Evolutionary conservation across 1,140 invertebrate species (phyloP), one percentile per base, ranked within the genome.

Genomic region (Pseudomyrmex dendroicus): DNA sequence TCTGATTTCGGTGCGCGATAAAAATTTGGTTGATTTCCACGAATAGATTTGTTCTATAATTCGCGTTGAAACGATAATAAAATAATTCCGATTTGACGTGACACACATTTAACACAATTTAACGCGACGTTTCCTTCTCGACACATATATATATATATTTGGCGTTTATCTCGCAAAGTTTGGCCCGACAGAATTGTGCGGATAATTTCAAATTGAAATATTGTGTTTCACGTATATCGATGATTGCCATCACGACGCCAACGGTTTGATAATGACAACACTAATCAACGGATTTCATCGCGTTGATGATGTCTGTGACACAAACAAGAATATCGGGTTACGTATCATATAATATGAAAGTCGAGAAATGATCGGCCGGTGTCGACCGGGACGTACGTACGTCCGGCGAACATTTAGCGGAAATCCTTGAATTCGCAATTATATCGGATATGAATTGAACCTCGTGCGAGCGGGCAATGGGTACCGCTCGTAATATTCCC

Each of bases 351-450:
- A 44, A 78, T 57, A 17, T 80, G 76, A 80, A 80, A 80, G 76
- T 80, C 22, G 76, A 80, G 44, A 35, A 5, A 35, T 35, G 5
- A 72, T 10, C 22, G 54, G 20, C 2, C 35, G 44, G 3, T 52
- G 35, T 35, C 35, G 35, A 35, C 35, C 5, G 35, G 64, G 17
- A n/a, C n/a, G n/a, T 17, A 64, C 52, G 52, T 35, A 48, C 22
- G 70, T 57, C 52, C 22, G 46, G 48, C 73, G 64, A 67, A 76
- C 83, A 84, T 88, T 87, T 87, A 85, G 46, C 54, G 52, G 54
- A 82, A 83, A 88, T 85, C 78, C 83, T 87, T 83, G 72, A 70
- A 88, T 87, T 77, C 73, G 57, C 68, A 85, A 85, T 87, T 87
- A 87, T 82, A 86, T 80, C 61, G 22, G 46, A 84, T 17, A 57